These are phyloP conservation scores for Rhinopithecus roxellana DNA, from an alignment of 2,113 vertebrate species.

Conservation along the genomic window DNA sequence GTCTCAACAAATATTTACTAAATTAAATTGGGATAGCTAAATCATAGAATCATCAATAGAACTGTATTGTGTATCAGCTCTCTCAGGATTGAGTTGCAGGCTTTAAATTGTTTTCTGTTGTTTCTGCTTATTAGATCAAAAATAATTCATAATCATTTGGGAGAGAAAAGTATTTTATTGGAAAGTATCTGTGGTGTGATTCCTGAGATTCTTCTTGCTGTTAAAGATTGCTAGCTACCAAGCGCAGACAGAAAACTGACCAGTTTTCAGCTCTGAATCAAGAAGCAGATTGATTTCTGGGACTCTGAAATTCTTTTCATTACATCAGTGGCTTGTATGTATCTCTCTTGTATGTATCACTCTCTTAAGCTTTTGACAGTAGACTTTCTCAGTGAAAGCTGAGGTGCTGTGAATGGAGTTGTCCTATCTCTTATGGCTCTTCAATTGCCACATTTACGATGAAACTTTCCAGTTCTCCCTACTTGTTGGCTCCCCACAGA, in stretches of 20 bases:
- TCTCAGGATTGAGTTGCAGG: neutral
- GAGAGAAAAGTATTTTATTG: slow-evolving; percentile 14
- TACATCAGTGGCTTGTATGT: neutral
- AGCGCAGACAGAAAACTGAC: neutral
- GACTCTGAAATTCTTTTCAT: neutral
- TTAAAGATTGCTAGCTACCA: neutral
- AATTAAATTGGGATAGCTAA: slow-evolving; percentile 36
- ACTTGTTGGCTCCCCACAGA: neutral
- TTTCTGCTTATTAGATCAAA: neutral
- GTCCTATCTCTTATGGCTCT: neutral
- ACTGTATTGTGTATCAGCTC: neutral
- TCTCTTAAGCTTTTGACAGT: neutral
- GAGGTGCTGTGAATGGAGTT: neutral
- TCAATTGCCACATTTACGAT: neutral
- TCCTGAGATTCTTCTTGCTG: neutral
- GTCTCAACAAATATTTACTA: slow-evolving; percentile 33
- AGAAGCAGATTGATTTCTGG: slow-evolving; percentile 54
- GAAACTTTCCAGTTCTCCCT: neutral
- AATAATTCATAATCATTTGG: slow-evolving; percentile 30
- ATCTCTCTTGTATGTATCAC: no score
- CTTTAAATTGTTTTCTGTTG: slow-evolving; percentile 24
- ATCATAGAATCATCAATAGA: neutral
- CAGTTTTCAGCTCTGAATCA: neutral
- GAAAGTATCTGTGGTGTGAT: neutral
- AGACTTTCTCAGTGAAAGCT: neutral